Conservation (phyloP, 2,888 invertebrate genomes). For the Frankliniella intonsa region DNA sequence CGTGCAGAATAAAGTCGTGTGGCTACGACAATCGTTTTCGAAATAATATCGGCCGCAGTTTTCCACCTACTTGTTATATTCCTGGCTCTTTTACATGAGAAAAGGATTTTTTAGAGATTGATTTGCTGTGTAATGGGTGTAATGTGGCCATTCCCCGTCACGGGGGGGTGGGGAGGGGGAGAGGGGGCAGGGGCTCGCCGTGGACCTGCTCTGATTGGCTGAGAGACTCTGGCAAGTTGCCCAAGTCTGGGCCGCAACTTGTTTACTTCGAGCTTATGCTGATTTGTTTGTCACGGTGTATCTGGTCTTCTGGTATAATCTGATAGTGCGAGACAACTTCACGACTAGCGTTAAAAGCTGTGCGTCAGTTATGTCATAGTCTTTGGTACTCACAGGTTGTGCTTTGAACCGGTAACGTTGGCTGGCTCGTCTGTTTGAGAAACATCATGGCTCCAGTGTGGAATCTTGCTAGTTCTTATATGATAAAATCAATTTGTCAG, state of each 20-base stretch:
- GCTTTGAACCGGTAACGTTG: background rate
- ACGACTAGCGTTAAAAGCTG: background rate
- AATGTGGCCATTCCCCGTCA: too few relatives aligned
- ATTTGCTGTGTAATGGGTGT: too few relatives aligned
- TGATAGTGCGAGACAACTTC: background rate
- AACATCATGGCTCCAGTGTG: background rate
- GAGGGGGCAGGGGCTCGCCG: too few relatives aligned
- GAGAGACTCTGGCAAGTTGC: too few relatives aligned
- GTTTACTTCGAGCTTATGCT: background rate
- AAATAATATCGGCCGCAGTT: too few relatives aligned
- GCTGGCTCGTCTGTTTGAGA: constrained; percentile 2
- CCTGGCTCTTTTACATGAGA: too few relatives aligned
- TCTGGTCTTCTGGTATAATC: background rate
- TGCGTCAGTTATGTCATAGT: background rate
- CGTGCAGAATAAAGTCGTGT: too few relatives aligned
- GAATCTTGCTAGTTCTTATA: background rate
- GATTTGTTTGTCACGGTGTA: background rate
- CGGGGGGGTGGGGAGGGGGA: too few relatives aligned
- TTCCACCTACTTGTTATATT: too few relatives aligned
- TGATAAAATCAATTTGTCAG: background rate
- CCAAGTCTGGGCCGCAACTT: background rate
- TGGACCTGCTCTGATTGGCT: too few relatives aligned
- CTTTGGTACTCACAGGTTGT: background rate
- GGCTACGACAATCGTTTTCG: too few relatives aligned
- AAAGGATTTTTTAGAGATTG: too few relatives aligned